phyloP scores from a whole-genome alignment of 2,888 invertebrate genomes.

The Cetonia aurata region DNA sequence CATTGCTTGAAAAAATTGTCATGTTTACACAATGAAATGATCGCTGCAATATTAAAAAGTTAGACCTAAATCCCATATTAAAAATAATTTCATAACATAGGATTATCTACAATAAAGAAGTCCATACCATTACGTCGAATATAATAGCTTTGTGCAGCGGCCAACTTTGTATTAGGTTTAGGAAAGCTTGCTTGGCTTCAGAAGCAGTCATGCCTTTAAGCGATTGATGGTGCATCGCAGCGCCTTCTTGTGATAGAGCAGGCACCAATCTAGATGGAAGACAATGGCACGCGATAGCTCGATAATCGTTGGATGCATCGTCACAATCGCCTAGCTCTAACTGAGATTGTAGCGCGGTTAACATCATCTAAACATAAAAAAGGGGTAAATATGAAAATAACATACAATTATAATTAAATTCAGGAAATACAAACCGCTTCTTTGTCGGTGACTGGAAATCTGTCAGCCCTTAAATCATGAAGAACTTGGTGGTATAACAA shows the following conservation, averaged over 20 bases:
- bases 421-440: slow-evolving; percentile 77
- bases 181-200: slow-evolving; percentile 91
- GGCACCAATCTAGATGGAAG: slow-evolving; percentile 87
- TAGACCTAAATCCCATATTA: no score
- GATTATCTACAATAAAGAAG: slow-evolving; percentile 8
- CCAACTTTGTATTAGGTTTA: slow-evolving; percentile 94
- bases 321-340: slow-evolving; percentile 89
- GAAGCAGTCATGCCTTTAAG: slow-evolving; percentile 87
- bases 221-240: slow-evolving; percentile 92
- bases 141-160: slow-evolving; percentile 93
- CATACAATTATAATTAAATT: not conserved
- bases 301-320: slow-evolving; percentile 70
- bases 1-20: no score
- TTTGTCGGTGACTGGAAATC: slow-evolving; percentile 92
- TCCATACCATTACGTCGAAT: slow-evolving; percentile 90
- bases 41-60: no score
- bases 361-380: slow-evolving; percentile 79
- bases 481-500: slow-evolving; percentile 93
- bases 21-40: no score
- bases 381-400: slow-evolving; percentile 8
- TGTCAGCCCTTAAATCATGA: slow-evolving; percentile 89
- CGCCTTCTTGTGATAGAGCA: slow-evolving; percentile 83
- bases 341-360: slow-evolving; percentile 94
- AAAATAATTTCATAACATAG: no score
- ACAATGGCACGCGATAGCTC: slow-evolving; percentile 82